Base-by-base conservation (phyloP, 2,888 invertebrate genomes). In the Metacarcinus magister region DNA sequence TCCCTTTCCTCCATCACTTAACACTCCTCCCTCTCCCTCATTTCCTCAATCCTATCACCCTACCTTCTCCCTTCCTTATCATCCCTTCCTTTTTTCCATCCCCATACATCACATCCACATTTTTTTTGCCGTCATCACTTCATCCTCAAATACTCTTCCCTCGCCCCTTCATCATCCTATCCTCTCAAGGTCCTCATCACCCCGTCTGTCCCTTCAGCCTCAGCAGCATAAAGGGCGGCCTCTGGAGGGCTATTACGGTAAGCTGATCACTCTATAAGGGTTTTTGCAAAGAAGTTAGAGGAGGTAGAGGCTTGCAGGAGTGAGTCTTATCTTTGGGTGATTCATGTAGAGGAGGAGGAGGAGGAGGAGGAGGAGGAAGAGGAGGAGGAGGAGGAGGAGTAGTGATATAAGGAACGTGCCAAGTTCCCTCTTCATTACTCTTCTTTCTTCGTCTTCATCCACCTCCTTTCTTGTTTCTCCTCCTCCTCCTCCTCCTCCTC, bases 251-350 rank as follows among this genome's bases (percentile, higher is more conserved):
- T n/a, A 67, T 67, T 67, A 67, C 67, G 16, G 67, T 67, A 67
- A 67, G 67, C 67, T 67, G 67, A 67, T 67, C 7, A 67, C 67
- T 67, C 67, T n/a, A 67, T 67, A n/a, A n/a, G n/a, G 67, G 67
- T 67, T 67, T 67, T n/a, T 67, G 67, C n/a, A 5, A 19, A 67
- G 67, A 19, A 67, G 67, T 23, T n/a, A n/a, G 67, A n/a, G 67
- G 67, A n/a, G 67, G 67, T 23, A 67, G 19, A 67, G 67, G 54
- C 2, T 5, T 67, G n/a, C n/a, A 67, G 67, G n/a, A 67, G 67
- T n/a, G n/a, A 67, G n/a, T 5, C 23, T 67, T 5, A 67, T 67
- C n/a, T n/a, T n/a, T 67, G 13, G 67, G 67, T 67, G 67, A 67
- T 67, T 16, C n/a, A 67, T 8, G 67, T n/a, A 4, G 19, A n/a